Evolutionary conservation across 2,113 vertebrate genomes (phyloP).

Genomic region (Rhabdornis inornatus): DNA sequence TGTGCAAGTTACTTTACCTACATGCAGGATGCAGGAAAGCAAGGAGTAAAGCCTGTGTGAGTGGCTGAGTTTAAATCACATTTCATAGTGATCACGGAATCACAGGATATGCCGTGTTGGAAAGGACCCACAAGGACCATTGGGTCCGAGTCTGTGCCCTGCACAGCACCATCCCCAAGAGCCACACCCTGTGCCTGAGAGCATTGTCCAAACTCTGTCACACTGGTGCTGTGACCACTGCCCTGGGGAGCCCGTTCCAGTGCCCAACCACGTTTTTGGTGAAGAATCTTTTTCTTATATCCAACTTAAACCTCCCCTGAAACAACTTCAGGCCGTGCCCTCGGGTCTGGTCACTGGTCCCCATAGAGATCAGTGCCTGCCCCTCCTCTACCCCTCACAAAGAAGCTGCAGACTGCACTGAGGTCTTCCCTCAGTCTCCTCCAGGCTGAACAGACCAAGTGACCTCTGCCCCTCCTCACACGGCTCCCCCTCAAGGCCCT

Average conservation of each 20-base stretch:
- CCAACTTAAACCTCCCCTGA: neutral
- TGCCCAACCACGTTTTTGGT: rapidly evolving
- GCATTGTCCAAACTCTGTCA: neutral
- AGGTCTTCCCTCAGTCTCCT: neutral
- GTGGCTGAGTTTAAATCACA: neutral
- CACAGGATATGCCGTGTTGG: neutral
- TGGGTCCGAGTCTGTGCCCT: neutral
- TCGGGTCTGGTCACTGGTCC: neutral
- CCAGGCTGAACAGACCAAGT: neutral
- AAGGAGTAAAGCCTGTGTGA: neutral
- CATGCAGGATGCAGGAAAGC: neutral
- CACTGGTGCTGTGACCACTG: neutral
- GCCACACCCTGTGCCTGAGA: neutral
- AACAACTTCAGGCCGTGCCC: neutral
- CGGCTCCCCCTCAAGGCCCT: rapidly evolving
- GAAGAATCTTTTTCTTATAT: neutral
- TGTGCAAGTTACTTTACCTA: neutral
- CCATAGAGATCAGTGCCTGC: neutral
- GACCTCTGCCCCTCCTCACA: neutral
- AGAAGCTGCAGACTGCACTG: neutral
- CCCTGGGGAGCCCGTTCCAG: neutral
- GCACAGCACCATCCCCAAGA: no score
- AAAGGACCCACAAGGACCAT: neutral
- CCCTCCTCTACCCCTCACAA: neutral
- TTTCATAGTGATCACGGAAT: neutral